These are phyloP conservation scores for Watsonalla binaria DNA, from an alignment of 2,888 invertebrate genomes.

Conservation along the genomic window DNA sequence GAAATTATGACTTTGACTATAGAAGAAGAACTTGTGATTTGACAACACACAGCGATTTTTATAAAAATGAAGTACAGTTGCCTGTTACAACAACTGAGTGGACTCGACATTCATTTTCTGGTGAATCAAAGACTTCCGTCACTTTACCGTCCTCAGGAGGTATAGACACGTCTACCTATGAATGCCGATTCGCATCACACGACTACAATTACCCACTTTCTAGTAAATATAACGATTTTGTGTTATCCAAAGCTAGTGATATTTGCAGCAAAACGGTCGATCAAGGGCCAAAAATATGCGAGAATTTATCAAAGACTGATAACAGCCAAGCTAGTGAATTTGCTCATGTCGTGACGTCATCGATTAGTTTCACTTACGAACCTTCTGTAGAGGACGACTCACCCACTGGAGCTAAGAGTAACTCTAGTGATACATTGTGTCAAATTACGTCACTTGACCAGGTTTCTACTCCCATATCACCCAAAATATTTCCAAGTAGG, in stretches of 20 bases:
- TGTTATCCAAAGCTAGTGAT: constrained; percentile 61
- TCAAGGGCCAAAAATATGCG: constrained; percentile 60
- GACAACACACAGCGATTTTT: constrained; percentile 29
- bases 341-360: constrained; percentile 71
- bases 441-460: constrained; percentile 75
- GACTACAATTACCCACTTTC: constrained; percentile 60
- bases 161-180: constrained; percentile 54
- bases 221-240: constrained; percentile 66
- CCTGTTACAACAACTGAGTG: constrained; percentile 40
- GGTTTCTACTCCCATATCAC: constrained; percentile 76
- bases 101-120: constrained; percentile 60
- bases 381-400: constrained; percentile 71
- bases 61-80: constrained; percentile 32
- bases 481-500: constrained; percentile 67
- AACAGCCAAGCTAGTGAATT: constrained; percentile 74
- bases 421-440: constrained; percentile 76
- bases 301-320: constrained; percentile 66
- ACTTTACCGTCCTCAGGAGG: constrained; percentile 54
- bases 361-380: constrained; percentile 74
- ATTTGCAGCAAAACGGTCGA: constrained; percentile 60
- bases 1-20: constrained; percentile 36
- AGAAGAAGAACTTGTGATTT: constrained; percentile 38
- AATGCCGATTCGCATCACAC: constrained; percentile 50
- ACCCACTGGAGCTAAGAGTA: constrained; percentile 67
- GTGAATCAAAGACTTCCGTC: constrained; percentile 55